Evolutionary conservation across 1,140 invertebrate species (phyloP).

Genomic region (Dendroctonus valens): DNA sequence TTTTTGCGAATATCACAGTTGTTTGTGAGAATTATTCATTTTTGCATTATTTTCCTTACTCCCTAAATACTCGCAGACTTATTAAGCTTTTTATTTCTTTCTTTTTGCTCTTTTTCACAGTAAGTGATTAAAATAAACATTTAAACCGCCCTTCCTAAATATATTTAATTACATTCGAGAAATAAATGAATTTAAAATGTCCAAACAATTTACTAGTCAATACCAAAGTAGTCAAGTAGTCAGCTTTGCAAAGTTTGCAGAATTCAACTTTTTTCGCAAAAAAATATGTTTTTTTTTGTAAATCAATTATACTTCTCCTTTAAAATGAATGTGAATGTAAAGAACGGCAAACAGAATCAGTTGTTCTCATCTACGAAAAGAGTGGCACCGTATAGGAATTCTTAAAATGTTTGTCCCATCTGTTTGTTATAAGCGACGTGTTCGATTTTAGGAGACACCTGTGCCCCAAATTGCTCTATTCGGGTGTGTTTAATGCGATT

Average conservation of each 20-base stretch:
- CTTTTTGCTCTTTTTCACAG: too few relatives aligned
- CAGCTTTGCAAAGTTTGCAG: background rate
- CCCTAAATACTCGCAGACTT: too few relatives aligned
- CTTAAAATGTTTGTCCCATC: conserved; percentile 10
- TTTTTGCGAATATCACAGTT: too few relatives aligned
- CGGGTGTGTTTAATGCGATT: background rate
- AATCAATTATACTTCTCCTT: background rate
- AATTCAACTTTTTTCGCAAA: background rate
- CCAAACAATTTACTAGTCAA: too few relatives aligned
- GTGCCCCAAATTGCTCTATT: conserved; percentile 1
- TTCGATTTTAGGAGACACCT: conserved; percentile 13
- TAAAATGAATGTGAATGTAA: too few relatives aligned
- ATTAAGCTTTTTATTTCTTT: too few relatives aligned
- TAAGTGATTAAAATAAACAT: too few relatives aligned
- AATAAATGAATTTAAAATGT: too few relatives aligned
- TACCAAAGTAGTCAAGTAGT: background rate
- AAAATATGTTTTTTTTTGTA: background rate
- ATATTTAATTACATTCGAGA: too few relatives aligned
- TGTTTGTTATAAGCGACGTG: conserved; percentile 8
- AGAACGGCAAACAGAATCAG: background rate
- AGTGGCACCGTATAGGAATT: background rate
- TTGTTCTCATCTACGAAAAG: background rate
- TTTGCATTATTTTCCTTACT: too few relatives aligned
- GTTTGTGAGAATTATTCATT: too few relatives aligned
- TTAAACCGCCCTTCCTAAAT: too few relatives aligned